Conservation (phyloP, 2,113 vertebrate species). For the Holacanthus passer region DNA sequence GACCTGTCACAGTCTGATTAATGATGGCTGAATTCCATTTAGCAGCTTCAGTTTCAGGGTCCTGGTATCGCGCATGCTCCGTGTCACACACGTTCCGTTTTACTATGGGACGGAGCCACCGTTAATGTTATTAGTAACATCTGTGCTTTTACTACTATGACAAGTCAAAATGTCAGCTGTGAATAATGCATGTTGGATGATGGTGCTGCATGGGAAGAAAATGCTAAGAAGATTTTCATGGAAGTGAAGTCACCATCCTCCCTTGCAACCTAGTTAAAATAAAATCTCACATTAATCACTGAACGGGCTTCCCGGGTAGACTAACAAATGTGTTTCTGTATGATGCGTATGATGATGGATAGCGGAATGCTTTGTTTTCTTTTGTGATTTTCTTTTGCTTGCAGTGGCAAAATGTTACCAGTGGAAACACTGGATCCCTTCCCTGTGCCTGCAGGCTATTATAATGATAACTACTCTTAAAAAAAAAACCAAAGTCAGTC, state of each 20-base stretch:
- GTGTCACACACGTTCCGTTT: not conserved
- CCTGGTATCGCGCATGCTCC: not conserved
- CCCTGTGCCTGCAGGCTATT: not conserved
- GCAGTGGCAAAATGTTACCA: not conserved
- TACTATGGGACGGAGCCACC: not conserved
- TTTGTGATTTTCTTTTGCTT: not conserved
- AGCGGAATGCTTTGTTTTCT: not conserved
- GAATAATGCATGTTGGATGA: not conserved
- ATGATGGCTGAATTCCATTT: constrained; percentile 9
- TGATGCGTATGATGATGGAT: not conserved
- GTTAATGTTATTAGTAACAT: constrained; percentile 1
- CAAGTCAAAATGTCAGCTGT: constrained; percentile 5
- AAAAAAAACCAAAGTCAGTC: too few species aligned
- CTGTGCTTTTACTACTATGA: not conserved
- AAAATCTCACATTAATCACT: not conserved
- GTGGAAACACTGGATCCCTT: not conserved
- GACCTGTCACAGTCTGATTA: constrained; percentile 13
- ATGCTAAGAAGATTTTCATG: not conserved
- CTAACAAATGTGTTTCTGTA: not conserved
- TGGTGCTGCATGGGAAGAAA: constrained; percentile 1
- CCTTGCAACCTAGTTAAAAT: too few species aligned
- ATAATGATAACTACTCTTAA: too few species aligned
- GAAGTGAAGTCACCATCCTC: not conserved
- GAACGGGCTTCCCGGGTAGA: not conserved
- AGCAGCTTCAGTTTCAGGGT: constrained; percentile 18